Evolutionary conservation across 2,113 vertebrate species (phyloP).

Genomic region (Callipepla californica): DNA sequence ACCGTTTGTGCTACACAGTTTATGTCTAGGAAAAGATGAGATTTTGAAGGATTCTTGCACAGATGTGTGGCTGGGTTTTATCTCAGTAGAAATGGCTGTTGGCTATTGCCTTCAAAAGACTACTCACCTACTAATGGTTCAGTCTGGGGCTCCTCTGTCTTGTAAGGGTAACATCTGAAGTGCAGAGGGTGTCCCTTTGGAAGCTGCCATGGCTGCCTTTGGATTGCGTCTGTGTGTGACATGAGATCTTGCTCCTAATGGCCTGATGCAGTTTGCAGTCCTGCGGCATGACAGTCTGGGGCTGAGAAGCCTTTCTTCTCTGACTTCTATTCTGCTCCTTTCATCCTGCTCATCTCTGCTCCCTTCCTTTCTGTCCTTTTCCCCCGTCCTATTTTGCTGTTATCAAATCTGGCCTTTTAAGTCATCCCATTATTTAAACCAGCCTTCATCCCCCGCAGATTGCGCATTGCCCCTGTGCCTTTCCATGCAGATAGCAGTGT

Average conservation of each 20-base stretch:
- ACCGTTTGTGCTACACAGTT: not conserved
- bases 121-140: not conserved
- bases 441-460: not conserved
- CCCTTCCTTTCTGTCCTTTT: not conserved
- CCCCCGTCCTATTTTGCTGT: not conserved
- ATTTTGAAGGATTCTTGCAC: not conserved
- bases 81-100: not conserved
- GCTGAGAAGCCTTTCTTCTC: not conserved
- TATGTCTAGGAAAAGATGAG: not conserved
- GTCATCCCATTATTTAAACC: not conserved
- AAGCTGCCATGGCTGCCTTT: not conserved
- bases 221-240: not conserved
- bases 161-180: not conserved
- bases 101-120: not conserved
- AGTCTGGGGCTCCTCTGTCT: not conserved
- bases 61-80: not conserved
- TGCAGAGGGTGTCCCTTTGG: not conserved
- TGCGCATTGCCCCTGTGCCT: not conserved
- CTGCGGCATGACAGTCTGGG: not conserved
- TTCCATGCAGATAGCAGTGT: not conserved
- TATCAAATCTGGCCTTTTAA: not conserved
- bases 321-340: not conserved
- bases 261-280: not conserved
- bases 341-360: not conserved
- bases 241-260: rapidly evolving